Percentiles rank a stretch among this genome's conserved stretches.
Conservation (phyloP, 2,888 invertebrate species). For the Polymixis flavicincta region DNA sequence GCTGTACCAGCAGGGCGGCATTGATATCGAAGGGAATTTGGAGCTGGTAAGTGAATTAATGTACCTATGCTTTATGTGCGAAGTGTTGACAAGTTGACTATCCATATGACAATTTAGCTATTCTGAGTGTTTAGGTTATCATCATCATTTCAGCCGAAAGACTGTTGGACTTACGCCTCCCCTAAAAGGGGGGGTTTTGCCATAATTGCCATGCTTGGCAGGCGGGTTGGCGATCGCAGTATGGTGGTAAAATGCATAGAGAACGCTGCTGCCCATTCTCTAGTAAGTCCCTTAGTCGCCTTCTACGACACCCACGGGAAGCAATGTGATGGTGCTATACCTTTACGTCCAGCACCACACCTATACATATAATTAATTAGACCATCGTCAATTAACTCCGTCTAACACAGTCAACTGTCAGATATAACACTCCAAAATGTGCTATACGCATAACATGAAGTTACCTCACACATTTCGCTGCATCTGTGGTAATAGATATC, state of each 20-base stretch:
- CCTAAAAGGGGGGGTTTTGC: no score
- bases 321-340: no score
- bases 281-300: no score
- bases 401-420: neutral
- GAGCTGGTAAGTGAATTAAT: constrained; percentile 81
- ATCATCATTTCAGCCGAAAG: no score
- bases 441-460: neutral
- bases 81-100: neutral
- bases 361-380: neutral
- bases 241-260: no score
- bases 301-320: no score
- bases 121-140: neutral
- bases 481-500: neutral
- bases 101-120: neutral
- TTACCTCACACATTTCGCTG: neutral
- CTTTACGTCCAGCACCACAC: no score
- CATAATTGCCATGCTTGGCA: no score
- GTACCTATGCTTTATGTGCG: neutral
- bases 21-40: constrained; percentile 88
- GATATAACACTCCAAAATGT: neutral
- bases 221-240: no score
- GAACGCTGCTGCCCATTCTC: no score
- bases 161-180: no score
- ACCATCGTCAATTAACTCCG: neutral
- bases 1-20: constrained; percentile 86